phyloP scores from a whole-genome alignment of 2,888 invertebrate genomes.

The Linyphia triangularis region DNA sequence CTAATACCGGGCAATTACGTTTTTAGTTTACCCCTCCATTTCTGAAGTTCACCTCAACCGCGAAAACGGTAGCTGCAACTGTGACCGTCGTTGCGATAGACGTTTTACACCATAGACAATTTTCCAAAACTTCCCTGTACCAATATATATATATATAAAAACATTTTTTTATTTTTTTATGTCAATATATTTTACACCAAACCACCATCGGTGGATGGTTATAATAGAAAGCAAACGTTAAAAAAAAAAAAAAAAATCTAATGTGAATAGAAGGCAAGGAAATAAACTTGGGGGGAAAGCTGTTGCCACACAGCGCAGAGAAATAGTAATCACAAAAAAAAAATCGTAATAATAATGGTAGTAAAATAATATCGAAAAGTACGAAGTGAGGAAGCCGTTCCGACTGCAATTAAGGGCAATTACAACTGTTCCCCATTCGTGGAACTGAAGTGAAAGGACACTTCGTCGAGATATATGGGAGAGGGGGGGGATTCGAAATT shows the following conservation, averaged over 20 bases:
- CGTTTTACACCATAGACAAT: constrained; percentile 10
- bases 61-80: constrained; percentile 12
- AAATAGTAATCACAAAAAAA: constrained; percentile 15
- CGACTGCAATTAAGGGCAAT: constrained; percentile 72
- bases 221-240: constrained; percentile 5
- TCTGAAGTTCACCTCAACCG: not conserved
- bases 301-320: not conserved
- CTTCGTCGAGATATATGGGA: not conserved
- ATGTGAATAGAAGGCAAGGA: too few relatives aligned
- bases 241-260: constrained; percentile 14
- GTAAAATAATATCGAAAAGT: constrained; percentile 52
- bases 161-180: not conserved
- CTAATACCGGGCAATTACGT: constrained; percentile 47
- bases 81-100: not conserved
- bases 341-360: constrained; percentile 25
- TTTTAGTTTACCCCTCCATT: constrained; percentile 5
- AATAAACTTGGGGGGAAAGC: not conserved
- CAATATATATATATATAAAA: too few relatives aligned
- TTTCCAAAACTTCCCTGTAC: not conserved
- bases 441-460: constrained; percentile 35
- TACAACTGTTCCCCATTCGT: constrained; percentile 61
- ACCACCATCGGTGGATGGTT: not conserved
- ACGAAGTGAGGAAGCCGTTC: constrained; percentile 67
- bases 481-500: constrained; percentile 23
- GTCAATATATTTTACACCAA: not conserved